Evolutionary conservation across 2,113 vertebrate genomes (phyloP).

Genomic region (Potamarius usumacintae): DNA sequence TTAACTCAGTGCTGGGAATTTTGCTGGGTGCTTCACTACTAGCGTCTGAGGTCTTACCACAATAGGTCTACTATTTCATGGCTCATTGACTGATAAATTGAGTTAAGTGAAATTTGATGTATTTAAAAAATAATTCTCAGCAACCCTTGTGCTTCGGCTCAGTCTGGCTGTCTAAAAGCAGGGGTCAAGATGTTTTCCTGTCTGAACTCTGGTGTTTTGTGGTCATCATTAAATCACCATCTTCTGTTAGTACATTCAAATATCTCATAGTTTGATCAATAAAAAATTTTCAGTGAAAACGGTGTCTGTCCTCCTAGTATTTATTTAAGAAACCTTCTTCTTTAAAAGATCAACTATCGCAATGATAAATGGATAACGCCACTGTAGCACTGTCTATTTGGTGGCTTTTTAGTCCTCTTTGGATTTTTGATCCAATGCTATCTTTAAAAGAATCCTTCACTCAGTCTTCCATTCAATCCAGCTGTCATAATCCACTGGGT

Average conservation of each 20-base stretch:
- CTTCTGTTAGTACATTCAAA: background rate
- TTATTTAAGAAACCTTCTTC: background rate
- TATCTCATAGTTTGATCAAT: constrained; percentile 21
- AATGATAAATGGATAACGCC: background rate
- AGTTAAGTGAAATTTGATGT: background rate
- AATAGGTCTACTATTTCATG: background rate
- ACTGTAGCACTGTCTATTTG: background rate
- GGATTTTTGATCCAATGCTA: background rate
- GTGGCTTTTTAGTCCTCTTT: background rate
- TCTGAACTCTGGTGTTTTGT: constrained; percentile 6
- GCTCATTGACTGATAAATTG: background rate
- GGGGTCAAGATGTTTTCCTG: too few relatives aligned
- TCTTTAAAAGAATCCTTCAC: background rate
- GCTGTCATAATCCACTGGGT: background rate
- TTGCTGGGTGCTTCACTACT: background rate
- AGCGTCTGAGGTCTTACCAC: background rate
- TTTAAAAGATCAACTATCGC: background rate
- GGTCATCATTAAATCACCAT: background rate
- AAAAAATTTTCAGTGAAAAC: constrained; percentile 12
- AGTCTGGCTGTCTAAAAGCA: background rate
- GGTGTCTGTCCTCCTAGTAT: background rate
- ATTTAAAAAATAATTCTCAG: background rate
- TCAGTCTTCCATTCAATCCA: background rate
- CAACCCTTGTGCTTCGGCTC: background rate
- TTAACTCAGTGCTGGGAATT: background rate